Conservation (phyloP, 2,888 invertebrate species). For the Imbricaverruca yamaguchii region DNA sequence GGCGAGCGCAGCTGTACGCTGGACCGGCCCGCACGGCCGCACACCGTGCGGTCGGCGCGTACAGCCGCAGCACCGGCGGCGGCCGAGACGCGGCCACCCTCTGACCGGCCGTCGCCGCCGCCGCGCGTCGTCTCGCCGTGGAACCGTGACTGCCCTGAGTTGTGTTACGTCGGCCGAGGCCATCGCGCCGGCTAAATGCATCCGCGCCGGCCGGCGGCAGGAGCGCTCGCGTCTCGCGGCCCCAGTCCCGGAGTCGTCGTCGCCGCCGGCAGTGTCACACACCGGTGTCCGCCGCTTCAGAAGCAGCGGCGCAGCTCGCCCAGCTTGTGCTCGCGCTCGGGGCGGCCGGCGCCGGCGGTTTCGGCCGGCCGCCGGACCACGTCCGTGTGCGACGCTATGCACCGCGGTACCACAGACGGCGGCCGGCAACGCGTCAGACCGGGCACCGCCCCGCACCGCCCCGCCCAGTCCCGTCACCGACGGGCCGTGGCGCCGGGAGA, state of each 20-base stretch:
- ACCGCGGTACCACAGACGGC: background rate
- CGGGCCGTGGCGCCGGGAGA: background rate
- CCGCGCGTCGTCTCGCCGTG: background rate
- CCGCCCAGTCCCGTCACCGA: too few species aligned
- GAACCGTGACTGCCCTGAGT: constrained; percentile 11
- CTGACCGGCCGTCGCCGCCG: background rate
- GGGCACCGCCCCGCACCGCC: too few species aligned
- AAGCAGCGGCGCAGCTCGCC: background rate
- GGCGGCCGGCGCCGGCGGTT: background rate
- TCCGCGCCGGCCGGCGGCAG: background rate
- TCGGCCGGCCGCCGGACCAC: background rate
- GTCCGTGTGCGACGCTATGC: background rate
- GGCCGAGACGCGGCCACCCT: background rate
- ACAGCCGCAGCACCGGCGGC: background rate
- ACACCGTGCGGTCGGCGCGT: background rate
- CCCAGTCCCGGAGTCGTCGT: background rate
- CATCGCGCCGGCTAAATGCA: background rate
- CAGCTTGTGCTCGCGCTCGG: too few species aligned
- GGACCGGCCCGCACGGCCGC: background rate
- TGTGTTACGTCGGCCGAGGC: background rate
- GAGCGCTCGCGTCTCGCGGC: background rate
- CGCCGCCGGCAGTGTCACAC: background rate
- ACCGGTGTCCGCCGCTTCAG: constrained; percentile 11
- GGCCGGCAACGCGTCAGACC: too few species aligned
- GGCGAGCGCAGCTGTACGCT: too few species aligned